phyloP scores from a whole-genome alignment of 2,888 invertebrate genomes.

The Synanthedon myopaeformis region DNA sequence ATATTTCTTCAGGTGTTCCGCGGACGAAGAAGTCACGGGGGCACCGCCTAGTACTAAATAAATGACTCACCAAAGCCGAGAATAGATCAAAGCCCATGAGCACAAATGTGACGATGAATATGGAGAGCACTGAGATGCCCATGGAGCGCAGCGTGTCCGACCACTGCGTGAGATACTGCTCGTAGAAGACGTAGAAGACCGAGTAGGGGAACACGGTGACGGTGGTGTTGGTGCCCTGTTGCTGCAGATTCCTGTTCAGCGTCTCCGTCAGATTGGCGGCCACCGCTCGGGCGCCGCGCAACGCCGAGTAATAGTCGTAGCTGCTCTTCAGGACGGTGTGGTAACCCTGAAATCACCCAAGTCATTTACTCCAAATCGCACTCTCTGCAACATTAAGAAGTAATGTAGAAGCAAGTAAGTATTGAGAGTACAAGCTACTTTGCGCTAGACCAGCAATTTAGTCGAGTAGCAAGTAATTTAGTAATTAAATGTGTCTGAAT shows the following conservation, averaged over 20 bases:
- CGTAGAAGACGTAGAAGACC: constrained; percentile 98
- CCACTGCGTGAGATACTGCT: constrained; percentile 98
- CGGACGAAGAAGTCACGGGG: no score
- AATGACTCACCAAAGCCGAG: constrained; percentile 75
- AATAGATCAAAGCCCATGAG: constrained; percentile 94
- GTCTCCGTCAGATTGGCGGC: constrained; percentile 85
- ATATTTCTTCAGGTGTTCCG: no score
- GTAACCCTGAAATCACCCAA: constrained; percentile 71
- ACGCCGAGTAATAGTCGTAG: constrained; percentile 88
- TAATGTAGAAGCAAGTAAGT: constrained; percentile 4
- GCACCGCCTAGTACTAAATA: no score
- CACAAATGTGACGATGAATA: constrained; percentile 92
- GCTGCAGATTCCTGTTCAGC: constrained; percentile 72
- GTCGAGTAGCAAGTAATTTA: no score
- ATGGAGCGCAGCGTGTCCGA: constrained; percentile 89
- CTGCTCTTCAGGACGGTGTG: constrained; percentile 93
- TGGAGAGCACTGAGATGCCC: constrained; percentile 89
- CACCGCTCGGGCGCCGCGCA: constrained; percentile 85
- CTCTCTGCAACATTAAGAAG: no score
- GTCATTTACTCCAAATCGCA: constrained; percentile 22
- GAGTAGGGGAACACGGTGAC: constrained; percentile 90
- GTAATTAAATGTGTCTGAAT: no score
- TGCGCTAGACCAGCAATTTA: background rate
- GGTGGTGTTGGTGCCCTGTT: constrained; percentile 43
- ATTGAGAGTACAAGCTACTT: constrained; percentile 3